Base-by-base conservation (phyloP, 2,113 vertebrate genomes). In the Shinisaurus crocodilurus region DNA sequence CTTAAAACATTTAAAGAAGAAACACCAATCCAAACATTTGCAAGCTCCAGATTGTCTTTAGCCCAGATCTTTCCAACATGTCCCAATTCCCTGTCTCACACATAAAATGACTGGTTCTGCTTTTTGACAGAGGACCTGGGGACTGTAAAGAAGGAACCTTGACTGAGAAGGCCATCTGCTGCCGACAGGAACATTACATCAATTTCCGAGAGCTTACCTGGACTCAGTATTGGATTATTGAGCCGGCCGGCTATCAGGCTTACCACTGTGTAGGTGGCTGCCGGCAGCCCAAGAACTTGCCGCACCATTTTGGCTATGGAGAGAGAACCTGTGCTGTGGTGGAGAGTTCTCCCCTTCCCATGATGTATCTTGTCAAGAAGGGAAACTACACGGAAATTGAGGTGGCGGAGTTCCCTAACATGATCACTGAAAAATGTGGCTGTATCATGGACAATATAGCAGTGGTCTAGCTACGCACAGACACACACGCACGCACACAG, bases 301-400 rank as follows among this genome's bases (percentile, higher is more conserved):
- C 90, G 37, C 94, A 90, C n/a, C 97, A 48, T 95, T 97, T 95
- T 0, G 95, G 96, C 12, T 98, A 98, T 0, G 97, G 98, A 20
- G 95, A 97, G 83, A 95, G 98, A 75, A 91, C 95, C 81, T 99
- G 98, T 7, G 95, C 97, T 0, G 97, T 91, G 79, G 96, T 96
- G 0, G 97, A 98, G 43, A 99, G 97, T 88, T 97, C 98, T 5
- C 97, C 98, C 0, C 93, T 99, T 34, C 98, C 98, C 50, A 93
- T 99, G 96, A 98, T 99, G 97, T 99, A 99, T 96, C 97, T 99
- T 48, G 96, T 98, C 89, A 98, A 97, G 94, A 98, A 98, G 72
- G 98, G 98, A 9, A 98, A 99, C 93, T 98, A 97, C 96, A 99
- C 98, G 0, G 98, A 99, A 93, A 98, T 99, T 0, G 98, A 99